Evolutionary conservation across 2,888 invertebrate genomes (phyloP).

Genomic region (Laspeyria flexula): DNA sequence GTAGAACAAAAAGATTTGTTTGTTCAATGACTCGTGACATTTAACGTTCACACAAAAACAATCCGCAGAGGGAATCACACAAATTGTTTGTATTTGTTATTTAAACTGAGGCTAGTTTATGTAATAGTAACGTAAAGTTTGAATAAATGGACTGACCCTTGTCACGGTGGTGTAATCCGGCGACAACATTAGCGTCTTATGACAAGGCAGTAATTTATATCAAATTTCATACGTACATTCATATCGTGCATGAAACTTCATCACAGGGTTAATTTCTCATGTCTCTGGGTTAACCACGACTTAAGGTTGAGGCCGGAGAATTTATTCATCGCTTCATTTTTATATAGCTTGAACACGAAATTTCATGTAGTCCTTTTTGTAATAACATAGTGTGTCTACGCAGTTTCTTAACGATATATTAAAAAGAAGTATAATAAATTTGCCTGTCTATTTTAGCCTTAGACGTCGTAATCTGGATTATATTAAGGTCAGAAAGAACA

Average conservation of each 20-base stretch:
- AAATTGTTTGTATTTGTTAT: slow-evolving; percentile 10
- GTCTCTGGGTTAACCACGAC: slow-evolving; percentile 11
- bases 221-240: slow-evolving; percentile 43
- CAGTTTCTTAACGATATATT: neutral
- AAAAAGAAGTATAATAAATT: neutral
- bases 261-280: slow-evolving; percentile 35
- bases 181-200: slow-evolving; percentile 65
- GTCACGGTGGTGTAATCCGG: slow-evolving; percentile 60
- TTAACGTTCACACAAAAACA: slow-evolving; percentile 6
- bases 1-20: slow-evolving; percentile 32
- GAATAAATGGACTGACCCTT: slow-evolving; percentile 67
- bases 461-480: no score
- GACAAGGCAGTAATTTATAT: slow-evolving; percentile 63
- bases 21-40: slow-evolving; percentile 29
- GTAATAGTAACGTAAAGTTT: slow-evolving; percentile 46
- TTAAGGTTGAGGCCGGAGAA: slow-evolving; percentile 27
- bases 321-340: slow-evolving; percentile 25
- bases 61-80: slow-evolving; percentile 1
- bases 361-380: neutral
- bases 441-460: neutral
- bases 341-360: neutral
- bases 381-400: neutral
- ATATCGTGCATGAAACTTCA: slow-evolving; percentile 29
- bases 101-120: slow-evolving; percentile 29
- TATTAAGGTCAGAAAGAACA: neutral